Conservation (phyloP, 2,888 invertebrate genomes). For the Crioceris asparagi region DNA sequence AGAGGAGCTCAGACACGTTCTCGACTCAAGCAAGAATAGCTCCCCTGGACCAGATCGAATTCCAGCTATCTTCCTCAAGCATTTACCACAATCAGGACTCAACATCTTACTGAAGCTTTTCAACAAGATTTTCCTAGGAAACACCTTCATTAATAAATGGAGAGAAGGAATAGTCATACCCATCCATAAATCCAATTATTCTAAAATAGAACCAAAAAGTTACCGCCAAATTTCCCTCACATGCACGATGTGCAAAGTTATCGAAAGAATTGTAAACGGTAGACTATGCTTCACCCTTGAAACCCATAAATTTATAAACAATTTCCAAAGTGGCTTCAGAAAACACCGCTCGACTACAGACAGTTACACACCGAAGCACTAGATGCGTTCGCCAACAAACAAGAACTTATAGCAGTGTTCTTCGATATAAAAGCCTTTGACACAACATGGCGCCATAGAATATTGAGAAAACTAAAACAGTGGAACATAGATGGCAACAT, state of each 20-base stretch:
- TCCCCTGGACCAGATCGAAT: too few relatives aligned
- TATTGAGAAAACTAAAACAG: neutral
- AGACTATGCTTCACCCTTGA: neutral
- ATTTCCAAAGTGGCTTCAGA: slow-evolving; percentile 1
- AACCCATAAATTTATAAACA: neutral
- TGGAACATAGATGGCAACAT: slow-evolving; percentile 1
- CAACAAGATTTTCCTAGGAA: too few relatives aligned
- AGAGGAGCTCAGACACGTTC: too few relatives aligned
- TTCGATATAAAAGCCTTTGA: slow-evolving; percentile 4
- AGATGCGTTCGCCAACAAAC: slow-evolving; percentile 2
- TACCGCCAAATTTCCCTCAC: neutral
- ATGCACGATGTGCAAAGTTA: neutral
- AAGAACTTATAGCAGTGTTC: slow-evolving; percentile 3
- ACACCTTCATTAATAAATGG: neutral
- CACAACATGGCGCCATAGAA: neutral
- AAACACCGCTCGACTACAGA: neutral
- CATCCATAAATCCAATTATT: neutral
- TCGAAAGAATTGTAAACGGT: slow-evolving; percentile 2
- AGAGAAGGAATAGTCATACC: neutral
- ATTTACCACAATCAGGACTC: too few relatives aligned
- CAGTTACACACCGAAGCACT: neutral
- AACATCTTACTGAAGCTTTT: neutral
- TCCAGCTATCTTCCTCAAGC: too few relatives aligned
- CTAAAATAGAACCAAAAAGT: neutral
- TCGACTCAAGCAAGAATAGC: too few relatives aligned